Evolutionary conservation across 2,797 vertebrate species (phyloP).

Genomic region (Phrynocephalus guinanensis): DNA sequence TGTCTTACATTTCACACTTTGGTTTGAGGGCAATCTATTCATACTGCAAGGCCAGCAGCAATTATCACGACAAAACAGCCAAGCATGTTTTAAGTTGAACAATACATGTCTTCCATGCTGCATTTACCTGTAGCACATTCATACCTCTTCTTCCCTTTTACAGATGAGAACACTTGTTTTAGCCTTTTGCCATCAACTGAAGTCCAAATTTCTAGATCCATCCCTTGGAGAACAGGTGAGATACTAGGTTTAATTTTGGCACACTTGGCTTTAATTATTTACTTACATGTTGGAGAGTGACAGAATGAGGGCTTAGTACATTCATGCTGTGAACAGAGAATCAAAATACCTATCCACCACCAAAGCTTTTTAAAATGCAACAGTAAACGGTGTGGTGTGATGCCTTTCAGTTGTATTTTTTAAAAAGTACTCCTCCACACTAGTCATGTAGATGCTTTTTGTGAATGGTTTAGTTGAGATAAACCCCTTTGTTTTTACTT

Average conservation of each 20-base stretch:
- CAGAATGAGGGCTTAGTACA: background rate
- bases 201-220: conserved; percentile 91
- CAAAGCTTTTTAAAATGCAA: background rate
- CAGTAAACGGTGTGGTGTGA: background rate
- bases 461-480: background rate
- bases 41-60: background rate
- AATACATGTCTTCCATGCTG: background rate
- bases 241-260: background rate
- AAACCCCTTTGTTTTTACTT: background rate
- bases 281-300: background rate
- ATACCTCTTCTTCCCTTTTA: conserved; percentile 31
- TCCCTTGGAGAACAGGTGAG: conserved; percentile 93
- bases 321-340: background rate
- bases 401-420: background rate
- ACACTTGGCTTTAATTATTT: background rate
- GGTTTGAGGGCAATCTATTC: background rate
- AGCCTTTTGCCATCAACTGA: conserved; percentile 91
- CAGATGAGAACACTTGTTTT: conserved; percentile 92
- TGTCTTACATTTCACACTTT: background rate
- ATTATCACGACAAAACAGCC: background rate
- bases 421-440: background rate
- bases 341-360: too few relatives aligned
- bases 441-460: background rate
- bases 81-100: background rate
- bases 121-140: background rate